Percentiles rank a stretch among this genome's conserved stretches.
phyloP scores from a whole-genome alignment of 64 coral and sea anemone species.

The Stichodactyla mertensii region DNA sequence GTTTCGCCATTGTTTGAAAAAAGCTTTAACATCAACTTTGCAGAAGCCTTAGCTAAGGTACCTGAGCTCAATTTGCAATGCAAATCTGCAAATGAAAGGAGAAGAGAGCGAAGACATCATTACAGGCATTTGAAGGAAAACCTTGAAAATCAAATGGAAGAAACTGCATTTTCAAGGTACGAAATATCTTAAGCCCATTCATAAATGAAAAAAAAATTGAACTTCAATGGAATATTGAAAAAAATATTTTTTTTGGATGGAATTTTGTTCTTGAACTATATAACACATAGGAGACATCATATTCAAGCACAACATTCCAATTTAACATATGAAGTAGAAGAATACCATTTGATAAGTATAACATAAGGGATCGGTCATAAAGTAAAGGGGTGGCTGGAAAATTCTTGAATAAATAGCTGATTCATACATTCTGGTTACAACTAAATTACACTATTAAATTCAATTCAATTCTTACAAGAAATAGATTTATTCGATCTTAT shows the following conservation, averaged over 20 bases:
- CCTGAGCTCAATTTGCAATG: neutral
- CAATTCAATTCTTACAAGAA: neutral
- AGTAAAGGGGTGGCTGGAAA: no score
- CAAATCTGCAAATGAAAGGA: neutral
- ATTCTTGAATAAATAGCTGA: neutral
- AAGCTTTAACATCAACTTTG: neutral
- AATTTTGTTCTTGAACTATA: no score
- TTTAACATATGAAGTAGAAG: neutral
- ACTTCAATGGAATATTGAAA: no score
- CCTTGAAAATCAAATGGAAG: neutral
- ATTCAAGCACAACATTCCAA: no score
- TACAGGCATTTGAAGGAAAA: neutral
- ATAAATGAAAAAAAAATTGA: no score
- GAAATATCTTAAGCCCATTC: no score
- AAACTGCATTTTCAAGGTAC: neutral
- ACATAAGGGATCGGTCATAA: no score
- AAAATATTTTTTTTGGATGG: no score
- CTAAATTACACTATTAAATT: neutral
- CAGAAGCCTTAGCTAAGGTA: slow-evolving; percentile 1
- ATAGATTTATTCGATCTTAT: neutral
- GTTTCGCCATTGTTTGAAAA: neutral
- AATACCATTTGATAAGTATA: no score
- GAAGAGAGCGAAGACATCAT: neutral
- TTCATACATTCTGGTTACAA: neutral
- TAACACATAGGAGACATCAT: no score